Conservation (phyloP, 92 coral and sea anemone species). For the Diadumene lineata region DNA sequence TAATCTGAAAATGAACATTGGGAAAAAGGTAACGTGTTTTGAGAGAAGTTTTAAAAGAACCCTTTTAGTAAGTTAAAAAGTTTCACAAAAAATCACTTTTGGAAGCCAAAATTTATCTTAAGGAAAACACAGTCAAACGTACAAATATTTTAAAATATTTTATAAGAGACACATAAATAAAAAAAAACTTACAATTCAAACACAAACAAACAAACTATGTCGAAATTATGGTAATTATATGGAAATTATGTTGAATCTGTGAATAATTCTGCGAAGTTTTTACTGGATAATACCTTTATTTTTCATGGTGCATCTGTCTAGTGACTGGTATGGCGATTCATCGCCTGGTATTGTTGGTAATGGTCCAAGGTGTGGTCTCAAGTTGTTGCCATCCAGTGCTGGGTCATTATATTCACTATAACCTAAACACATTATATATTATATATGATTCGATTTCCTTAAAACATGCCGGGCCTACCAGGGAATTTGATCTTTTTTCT, state of each 20-base stretch:
- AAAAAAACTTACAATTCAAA: too few relatives aligned
- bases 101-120: too few relatives aligned
- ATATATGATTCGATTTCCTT: too few relatives aligned
- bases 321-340: conserved; percentile 9
- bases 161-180: too few relatives aligned
- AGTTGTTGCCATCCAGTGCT: not conserved
- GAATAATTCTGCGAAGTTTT: not conserved
- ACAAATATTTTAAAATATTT: too few relatives aligned
- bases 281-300: conserved; percentile 3
- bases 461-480: not conserved
- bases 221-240: not conserved
- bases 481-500: too few relatives aligned
- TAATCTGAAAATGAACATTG: not conserved
- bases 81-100: too few relatives aligned
- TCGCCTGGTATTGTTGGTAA: conserved; percentile 22
- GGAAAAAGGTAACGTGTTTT: not conserved
- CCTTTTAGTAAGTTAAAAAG: too few relatives aligned
- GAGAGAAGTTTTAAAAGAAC: not conserved
- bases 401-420: conserved; percentile 10
- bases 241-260: not conserved
- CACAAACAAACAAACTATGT: too few relatives aligned
- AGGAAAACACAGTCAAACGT: too few relatives aligned
- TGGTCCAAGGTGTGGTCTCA: conserved; percentile 16
- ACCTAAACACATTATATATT: not conserved
- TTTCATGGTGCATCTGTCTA: conserved; percentile 7